Evolutionary conservation across 37 sponge, comb jelly and placozoan species (phyloP), one percentile per base, ranked within the genome.

Genomic region (Eunapius fragilis): DNA sequence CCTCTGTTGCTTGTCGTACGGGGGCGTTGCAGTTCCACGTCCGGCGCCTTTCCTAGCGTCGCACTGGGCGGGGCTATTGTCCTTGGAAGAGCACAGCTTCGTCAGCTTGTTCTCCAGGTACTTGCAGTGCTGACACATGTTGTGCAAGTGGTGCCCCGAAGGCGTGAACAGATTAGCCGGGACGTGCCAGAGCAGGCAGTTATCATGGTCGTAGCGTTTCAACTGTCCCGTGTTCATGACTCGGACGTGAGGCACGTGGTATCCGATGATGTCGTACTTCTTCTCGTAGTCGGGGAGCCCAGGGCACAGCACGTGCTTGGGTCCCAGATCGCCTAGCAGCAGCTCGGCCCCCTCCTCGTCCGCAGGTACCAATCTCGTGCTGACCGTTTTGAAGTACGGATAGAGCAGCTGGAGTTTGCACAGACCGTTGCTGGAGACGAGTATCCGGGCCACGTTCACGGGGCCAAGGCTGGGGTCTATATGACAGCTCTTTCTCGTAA

Each of bases 381-480:
- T 34, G 23, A 31, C 32, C 3, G 75, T 75, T 30, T 31, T 25
- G 23, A 30, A 23, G 33, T 34, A 25, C 33, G 75, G 75, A 9
- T 34, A 75, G 7, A 75, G 75, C 23, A 31, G 30, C 33, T 75
- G 75, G 9, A 75, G 33, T 75, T 75, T 75, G 32, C 31, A 31
- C 23, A 75, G 31, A 22, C 75, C 75, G 32, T 22, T 75, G 75
- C 33, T 75, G 33, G 75, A 75, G 5, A 75, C 32, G 30, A 75
- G 33, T 4, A 75, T 31, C 6, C 75, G 75, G 13, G 75, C 75
- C 7, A 75, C 35, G 75, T 19, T 31, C 32, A 75, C 33, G 30
- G 75, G 75, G 6, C 75, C 75, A 9, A 31, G 30, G 33, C 30
- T 25, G 31, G 75, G 32, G 33, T 75, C 75, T 23, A 75, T 30